Conservation (phyloP, 2,113 vertebrate genomes). For the Periophthalmus modestus region DNA sequence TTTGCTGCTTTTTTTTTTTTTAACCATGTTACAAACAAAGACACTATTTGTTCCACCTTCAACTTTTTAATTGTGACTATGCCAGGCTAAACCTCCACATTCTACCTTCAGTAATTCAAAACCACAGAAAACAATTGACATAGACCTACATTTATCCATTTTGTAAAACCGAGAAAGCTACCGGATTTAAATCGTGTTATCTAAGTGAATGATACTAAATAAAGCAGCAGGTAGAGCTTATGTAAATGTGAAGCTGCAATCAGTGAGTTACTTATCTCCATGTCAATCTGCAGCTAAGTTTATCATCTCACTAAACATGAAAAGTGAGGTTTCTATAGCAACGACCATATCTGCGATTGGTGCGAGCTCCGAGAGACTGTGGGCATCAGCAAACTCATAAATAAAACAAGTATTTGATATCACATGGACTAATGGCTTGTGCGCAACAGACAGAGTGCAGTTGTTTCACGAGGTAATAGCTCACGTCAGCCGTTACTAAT, state of each 20-base stretch:
- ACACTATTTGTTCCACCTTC: too few relatives aligned
- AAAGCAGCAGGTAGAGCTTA: background rate
- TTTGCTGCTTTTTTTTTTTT: too few relatives aligned
- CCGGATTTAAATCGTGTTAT: background rate
- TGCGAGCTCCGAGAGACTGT: conserved; percentile 35
- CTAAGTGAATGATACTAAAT: background rate
- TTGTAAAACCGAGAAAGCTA: background rate
- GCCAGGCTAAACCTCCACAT: too few relatives aligned
- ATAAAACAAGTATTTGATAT: conserved; percentile 51
- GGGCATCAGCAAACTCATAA: conserved; percentile 50
- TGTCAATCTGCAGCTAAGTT: conserved; percentile 9
- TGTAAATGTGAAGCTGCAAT: background rate
- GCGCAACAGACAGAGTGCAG: conserved; percentile 26
- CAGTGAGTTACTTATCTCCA: background rate
- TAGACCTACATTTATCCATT: background rate
- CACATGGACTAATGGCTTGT: conserved; percentile 39
- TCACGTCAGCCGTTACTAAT: conserved; percentile 42
- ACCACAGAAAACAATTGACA: background rate
- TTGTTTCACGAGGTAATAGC: conserved; percentile 40
- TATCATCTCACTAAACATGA: conserved; percentile 17
- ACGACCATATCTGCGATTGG: conserved; percentile 37
- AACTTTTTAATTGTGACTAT: too few relatives aligned
- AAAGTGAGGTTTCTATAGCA: conserved; percentile 49
- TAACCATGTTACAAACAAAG: too few relatives aligned
- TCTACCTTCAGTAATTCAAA: too few relatives aligned